These are phyloP conservation scores for Tetragonula clypearis DNA, from an alignment of 1,140 invertebrate genomes.

Conservation along the genomic window DNA sequence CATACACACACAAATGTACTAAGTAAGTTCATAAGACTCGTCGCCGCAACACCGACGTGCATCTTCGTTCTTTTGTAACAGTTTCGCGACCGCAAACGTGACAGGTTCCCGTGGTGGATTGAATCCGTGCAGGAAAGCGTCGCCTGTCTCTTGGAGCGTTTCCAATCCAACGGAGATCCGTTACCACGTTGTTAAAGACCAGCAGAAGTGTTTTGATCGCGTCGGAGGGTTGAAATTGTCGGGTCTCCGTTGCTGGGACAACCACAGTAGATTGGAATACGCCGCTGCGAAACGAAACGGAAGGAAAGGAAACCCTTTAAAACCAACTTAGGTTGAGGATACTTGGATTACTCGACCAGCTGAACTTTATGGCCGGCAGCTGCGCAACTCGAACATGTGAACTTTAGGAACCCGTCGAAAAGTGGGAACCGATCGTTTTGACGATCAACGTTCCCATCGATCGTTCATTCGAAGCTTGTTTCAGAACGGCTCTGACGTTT, in stretches of 20 bases:
- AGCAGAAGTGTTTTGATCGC: conserved; percentile 7
- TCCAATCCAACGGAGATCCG: conserved; percentile 32
- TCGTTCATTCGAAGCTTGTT: background rate
- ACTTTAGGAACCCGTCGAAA: background rate
- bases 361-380: background rate
- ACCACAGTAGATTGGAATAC: background rate
- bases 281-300: background rate
- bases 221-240: background rate
- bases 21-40: background rate
- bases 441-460: background rate
- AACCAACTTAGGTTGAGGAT: background rate
- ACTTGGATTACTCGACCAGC: background rate
- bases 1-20: too few relatives aligned
- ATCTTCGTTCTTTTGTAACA: conserved; percentile 18
- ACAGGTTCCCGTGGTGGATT: conserved; percentile 17
- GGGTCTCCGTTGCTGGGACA: background rate
- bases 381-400: background rate
- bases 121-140: background rate
- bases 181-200: conserved; percentile 1
- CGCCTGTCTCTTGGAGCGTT: conserved; percentile 36
- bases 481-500: too few relatives aligned
- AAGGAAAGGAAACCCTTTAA: background rate
- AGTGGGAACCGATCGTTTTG: background rate
- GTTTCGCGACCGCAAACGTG: conserved; percentile 23
- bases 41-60: conserved; percentile 7